Evolutionary conservation across 2,113 vertebrate genomes (phyloP), one percentile per base, ranked within the genome.

Genomic region (Gallinago media): DNA sequence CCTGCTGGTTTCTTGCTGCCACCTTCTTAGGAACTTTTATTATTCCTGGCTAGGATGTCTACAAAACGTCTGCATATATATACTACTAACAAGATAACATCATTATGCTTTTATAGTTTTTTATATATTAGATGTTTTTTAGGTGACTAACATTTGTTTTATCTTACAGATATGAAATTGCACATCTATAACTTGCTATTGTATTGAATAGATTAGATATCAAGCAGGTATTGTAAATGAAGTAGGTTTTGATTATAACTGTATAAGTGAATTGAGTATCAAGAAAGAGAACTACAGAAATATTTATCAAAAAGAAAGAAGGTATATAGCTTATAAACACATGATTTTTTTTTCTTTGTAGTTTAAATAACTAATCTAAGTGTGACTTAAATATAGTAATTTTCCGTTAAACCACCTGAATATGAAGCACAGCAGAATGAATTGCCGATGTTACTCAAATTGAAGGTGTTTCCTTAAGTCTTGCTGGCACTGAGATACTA

Each of bases 191-290:
- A 94, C 85, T 79, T 90, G 56, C 85, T 93, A 40, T 63, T 78
- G 66, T 49, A 74, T 73, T 93, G 90, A 93, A 88, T 55, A 96
- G 92, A 95, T 94, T 96, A 96, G 94, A 90, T 97, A 92, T 84
- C 76, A 86, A 81, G 21, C 49, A 85, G 71, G 77, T 56, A 94
- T 66, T 90, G 81, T 85, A 96, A 95, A 95, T 94, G 75, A 97
- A 88, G 26, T 65, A 68, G 44, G 31, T 68, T 89, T 95, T 91
- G 81, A 90, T 95, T 95, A 68, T 93, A 96, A 85, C 88, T 66
- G 36, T 67, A 76, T 65, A 70, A 91, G 88, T 80, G 71, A 94
- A 83, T 75, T 65, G 70, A 72, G 17, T 88, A 90, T 90, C 71
- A 79, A 85, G 73, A 85, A 87, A 74, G 17, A 90, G 49, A 82